A percentile compares a stretch with the other conserved stretches of the same genome.
Evolutionary conservation across 2,888 invertebrate species (phyloP).

Genomic region (Lycia hirtaria): DNA sequence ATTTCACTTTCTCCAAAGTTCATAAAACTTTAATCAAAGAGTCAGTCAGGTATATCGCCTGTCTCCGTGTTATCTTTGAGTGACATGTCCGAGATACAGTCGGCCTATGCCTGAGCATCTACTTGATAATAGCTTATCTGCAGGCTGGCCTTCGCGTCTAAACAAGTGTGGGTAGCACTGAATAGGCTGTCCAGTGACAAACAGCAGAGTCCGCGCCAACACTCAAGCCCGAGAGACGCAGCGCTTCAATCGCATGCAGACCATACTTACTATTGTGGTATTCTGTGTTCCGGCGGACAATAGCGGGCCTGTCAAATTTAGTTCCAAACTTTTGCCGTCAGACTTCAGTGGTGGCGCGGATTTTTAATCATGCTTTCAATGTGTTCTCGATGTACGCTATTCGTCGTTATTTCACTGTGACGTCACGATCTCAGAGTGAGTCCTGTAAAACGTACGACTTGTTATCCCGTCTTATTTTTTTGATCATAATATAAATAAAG

Average conservation of each 20-base stretch:
- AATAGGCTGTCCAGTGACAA: not conserved
- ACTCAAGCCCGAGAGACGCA: too few species aligned
- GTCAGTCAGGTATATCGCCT: constrained; percentile 36
- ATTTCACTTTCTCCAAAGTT: constrained; percentile 25
- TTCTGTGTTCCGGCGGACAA: too few species aligned
- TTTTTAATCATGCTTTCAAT: not conserved
- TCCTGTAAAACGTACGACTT: not conserved
- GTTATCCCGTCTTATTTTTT: too few species aligned
- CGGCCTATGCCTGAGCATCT: constrained; percentile 31
- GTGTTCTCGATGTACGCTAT: not conserved
- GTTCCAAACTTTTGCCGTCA: too few species aligned
- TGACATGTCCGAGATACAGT: constrained; percentile 36
- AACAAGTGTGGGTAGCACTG: constrained; percentile 19
- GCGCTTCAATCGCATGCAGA: too few species aligned
- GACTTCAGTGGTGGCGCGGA: too few species aligned
- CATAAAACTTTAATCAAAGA: constrained; percentile 39
- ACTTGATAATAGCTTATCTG: constrained; percentile 33
- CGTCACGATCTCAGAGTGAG: not conserved
- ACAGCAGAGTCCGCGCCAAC: too few species aligned
- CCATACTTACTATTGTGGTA: too few species aligned
- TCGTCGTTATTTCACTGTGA: not conserved
- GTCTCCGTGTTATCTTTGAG: constrained; percentile 36
- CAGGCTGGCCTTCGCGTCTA: constrained; percentile 15
- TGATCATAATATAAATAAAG: too few species aligned
- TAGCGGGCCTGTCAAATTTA: too few species aligned